phyloP scores from a whole-genome alignment of 37 sponge, comb jelly and placozoan genomes.

The Halichondria panicea region DNA sequence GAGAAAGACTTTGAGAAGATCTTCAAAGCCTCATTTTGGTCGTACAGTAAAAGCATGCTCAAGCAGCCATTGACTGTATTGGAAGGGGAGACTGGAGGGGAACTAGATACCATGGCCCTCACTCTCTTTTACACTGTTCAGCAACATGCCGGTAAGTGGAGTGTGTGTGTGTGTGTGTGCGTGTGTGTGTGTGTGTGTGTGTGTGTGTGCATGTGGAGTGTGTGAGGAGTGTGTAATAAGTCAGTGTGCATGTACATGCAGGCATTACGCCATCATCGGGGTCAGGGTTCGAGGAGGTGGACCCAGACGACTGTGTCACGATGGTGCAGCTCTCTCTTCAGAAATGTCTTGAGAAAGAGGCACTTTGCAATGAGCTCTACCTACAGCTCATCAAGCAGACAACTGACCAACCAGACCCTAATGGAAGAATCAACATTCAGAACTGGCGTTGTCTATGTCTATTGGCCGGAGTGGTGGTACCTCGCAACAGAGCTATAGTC shows the following conservation, averaged over 20 bases:
- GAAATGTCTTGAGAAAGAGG: conserved; percentile 93
- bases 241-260: neutral
- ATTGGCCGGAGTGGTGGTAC: conserved; percentile 82
- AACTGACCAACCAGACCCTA: conserved; percentile 95
- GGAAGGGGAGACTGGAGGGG: conserved; percentile 73
- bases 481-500: conserved; percentile 81
- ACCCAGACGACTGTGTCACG: conserved; percentile 68
- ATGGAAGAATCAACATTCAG: conserved; percentile 89
- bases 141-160: conserved; percentile 70
- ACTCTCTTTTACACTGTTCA: conserved; percentile 83
- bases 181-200: neutral
- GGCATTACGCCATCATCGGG: conserved; percentile 73
- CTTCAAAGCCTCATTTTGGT: conserved; percentile 93
- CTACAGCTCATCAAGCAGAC: conserved; percentile 96
- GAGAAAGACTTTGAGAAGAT: conserved; percentile 91
- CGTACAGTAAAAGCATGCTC: conserved; percentile 85
- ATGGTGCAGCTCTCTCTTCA: conserved; percentile 84
- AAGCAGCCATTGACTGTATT: conserved; percentile 79
- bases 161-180: neutral
- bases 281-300: conserved; percentile 62
- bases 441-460: conserved; percentile 91
- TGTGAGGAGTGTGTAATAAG: neutral
- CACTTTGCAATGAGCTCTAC: conserved; percentile 94
- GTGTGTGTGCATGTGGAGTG: neutral
- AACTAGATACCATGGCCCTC: conserved; percentile 77